These are phyloP conservation scores for Microcebus griseorufus DNA, from an alignment of 2,113 vertebrate genomes.

Conservation along the genomic window DNA sequence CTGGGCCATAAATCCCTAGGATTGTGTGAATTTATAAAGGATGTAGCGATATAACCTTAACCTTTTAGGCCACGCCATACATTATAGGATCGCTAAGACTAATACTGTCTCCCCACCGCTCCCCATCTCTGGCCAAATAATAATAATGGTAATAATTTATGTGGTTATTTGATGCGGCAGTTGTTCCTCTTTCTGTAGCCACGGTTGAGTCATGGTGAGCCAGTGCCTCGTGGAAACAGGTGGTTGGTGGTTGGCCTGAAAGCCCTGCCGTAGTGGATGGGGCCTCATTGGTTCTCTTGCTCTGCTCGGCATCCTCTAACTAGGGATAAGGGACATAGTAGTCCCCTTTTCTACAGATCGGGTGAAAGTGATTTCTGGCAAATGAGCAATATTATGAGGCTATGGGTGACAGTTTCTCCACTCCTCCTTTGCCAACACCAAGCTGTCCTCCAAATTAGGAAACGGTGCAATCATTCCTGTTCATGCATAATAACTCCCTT, in stretches of 20 bases:
- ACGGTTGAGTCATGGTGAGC: neutral
- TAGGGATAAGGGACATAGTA: neutral
- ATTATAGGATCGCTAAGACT: constrained; percentile 49
- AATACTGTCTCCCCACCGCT: neutral
- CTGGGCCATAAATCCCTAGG: constrained; percentile 76
- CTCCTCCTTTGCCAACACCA: neutral
- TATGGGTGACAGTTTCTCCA: neutral
- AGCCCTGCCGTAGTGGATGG: fast-evolving
- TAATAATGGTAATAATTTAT: neutral
- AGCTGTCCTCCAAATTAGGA: neutral
- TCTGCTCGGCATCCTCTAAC: neutral
- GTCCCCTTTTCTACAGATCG: neutral
- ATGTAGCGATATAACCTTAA: constrained; percentile 60
- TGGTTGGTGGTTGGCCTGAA: neutral
- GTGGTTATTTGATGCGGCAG: neutral
- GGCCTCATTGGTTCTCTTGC: fast-evolving
- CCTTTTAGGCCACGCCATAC: constrained; percentile 64
- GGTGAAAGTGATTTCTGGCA: neutral
- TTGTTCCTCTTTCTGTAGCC: neutral
- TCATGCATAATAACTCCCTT: neutral
- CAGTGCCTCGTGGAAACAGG: neutral
- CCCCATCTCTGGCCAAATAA: constrained; percentile 36
- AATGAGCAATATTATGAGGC: neutral
- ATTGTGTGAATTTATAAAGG: constrained; percentile 72
- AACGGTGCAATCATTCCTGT: neutral